Evolutionary conservation across 2,113 vertebrate genomes (phyloP), one percentile per base, ranked within the genome.

Genomic region (human): DNA sequence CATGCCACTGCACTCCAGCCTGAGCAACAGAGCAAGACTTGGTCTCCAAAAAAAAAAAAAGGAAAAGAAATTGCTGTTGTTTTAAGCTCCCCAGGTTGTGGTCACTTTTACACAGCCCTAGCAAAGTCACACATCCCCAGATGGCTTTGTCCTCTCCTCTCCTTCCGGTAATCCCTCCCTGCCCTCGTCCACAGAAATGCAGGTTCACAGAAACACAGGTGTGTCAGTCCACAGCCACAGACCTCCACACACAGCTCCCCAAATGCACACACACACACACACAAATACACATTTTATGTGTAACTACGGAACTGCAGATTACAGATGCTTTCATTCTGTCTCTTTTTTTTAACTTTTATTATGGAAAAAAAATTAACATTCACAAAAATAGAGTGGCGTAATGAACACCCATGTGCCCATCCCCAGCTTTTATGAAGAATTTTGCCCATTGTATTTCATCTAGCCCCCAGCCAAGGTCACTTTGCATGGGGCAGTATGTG

Each of bases 151-250:
- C 76, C 45, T 40, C 20, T 50, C 76, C 52, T 40, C 20, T 40
- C 40, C 50, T 68, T 16, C 78, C 11, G n/a, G 75, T 17, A 30
- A 50, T 70, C 27, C 75, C 45, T 66, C 35, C 23, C 40, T 61
- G 14, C 43, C 68, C 27, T 48, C 7, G 2, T 30, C 48, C 48
- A 48, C 32, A 27, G 0, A 25, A 6, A 81, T 10, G 4, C 48
- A 25, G 0, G 0, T 25, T 30, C 17, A 7, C 1, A 13, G 17
- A 25, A 32, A 80, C 10, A 22, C 64, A 38, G 4, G 2, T 2
- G 5, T 32, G 27, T 64, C n/a, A 14, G 76, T 27, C 45, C 10
- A 2, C 6, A 5, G 32, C 80, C 40, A 30, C 9, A 18, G 40
- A 57, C 40, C 48, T 76, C 88, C 57, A 30, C 48, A 3, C 16